These are phyloP conservation scores for Channa maculata DNA, from an alignment of 2,113 vertebrate genomes.

Conservation along the genomic window DNA sequence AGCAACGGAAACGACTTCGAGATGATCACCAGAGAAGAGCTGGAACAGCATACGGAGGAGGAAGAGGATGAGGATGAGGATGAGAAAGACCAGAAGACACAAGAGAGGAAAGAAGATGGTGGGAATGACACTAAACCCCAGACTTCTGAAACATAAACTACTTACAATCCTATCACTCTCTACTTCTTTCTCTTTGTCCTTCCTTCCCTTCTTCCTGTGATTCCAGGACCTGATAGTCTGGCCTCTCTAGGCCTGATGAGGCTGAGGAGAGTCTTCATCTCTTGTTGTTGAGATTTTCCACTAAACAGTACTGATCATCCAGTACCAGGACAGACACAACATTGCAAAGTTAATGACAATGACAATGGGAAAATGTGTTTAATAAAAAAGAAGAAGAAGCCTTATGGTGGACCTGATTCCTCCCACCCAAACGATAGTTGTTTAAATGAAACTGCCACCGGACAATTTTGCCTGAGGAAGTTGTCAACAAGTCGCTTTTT, in stretches of 20 bases:
- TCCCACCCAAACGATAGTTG: conserved; percentile 58
- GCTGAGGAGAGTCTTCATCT: conserved; percentile 79
- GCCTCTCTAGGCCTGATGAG: conserved; percentile 44
- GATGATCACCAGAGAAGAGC: conserved; percentile 99
- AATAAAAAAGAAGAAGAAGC: conserved; percentile 48
- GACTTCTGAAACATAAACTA: conserved; percentile 89
- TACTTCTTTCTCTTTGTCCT: conserved; percentile 48
- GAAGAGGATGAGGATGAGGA: conserved; percentile 86
- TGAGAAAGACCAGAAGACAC: conserved; percentile 78
- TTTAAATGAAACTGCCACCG: conserved; percentile 54
- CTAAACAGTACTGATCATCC: conserved; percentile 58
- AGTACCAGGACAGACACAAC: conserved; percentile 50
- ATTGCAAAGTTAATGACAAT: conserved; percentile 58
- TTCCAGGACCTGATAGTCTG: conserved; percentile 81
- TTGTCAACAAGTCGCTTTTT: conserved; percentile 2
- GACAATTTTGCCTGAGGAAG: conserved; percentile 64
- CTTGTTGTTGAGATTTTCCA: conserved; percentile 83
- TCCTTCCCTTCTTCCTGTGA: conserved; percentile 57
- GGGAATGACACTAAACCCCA: conserved; percentile 80
- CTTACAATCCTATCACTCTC: conserved; percentile 46
- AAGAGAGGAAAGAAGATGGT: conserved; percentile 65
- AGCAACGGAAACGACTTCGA: conserved; percentile 99
- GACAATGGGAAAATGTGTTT: conserved; percentile 48
- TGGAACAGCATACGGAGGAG: conserved; percentile 97
- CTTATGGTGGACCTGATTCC: conserved; percentile 68